Percentiles rank a stretch among this genome's conserved stretches.
phyloP scores from a whole-genome alignment of 2,113 vertebrate genomes.

The Bungarus multicinctus region DNA sequence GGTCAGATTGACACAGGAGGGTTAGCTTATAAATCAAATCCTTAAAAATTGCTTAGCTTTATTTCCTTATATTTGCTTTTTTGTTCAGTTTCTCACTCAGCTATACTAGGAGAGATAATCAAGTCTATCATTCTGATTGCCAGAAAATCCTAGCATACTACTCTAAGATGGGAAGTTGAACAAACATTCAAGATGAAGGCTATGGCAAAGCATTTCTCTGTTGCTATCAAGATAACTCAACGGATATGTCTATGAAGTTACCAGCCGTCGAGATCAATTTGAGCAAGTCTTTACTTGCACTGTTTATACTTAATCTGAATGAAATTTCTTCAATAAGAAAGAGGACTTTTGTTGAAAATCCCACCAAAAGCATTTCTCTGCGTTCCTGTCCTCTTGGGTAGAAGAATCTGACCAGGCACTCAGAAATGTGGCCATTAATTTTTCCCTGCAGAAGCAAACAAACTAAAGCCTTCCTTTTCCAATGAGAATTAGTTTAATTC shows the following conservation, averaged over 20 bases:
- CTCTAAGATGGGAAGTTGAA: not conserved
- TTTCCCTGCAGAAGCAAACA: conserved; percentile 34
- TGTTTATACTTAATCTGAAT: not conserved
- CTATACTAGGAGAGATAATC: not conserved
- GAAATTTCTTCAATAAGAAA: not conserved
- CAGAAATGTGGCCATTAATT: conserved; percentile 19
- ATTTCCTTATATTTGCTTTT: not conserved
- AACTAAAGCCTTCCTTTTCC: not conserved
- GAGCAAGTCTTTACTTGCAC: not conserved
- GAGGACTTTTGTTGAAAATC: not conserved
- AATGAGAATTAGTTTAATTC: not conserved
- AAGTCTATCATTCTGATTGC: not conserved
- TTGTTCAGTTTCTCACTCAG: not conserved
- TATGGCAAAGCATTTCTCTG: not conserved
- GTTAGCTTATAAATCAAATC: not conserved
- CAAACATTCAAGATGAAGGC: not conserved
- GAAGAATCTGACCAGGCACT: not conserved
- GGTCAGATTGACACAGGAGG: not conserved
- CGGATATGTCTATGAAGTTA: not conserved
- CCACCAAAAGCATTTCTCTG: not conserved
- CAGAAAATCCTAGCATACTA: not conserved
- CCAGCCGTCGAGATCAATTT: not conserved
- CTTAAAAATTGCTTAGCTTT: not conserved
- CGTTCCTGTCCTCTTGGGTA: not conserved
- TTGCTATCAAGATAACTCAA: not conserved